phyloP scores from a whole-genome alignment of 2,797 vertebrate species.

The Ceryle rudis region DNA sequence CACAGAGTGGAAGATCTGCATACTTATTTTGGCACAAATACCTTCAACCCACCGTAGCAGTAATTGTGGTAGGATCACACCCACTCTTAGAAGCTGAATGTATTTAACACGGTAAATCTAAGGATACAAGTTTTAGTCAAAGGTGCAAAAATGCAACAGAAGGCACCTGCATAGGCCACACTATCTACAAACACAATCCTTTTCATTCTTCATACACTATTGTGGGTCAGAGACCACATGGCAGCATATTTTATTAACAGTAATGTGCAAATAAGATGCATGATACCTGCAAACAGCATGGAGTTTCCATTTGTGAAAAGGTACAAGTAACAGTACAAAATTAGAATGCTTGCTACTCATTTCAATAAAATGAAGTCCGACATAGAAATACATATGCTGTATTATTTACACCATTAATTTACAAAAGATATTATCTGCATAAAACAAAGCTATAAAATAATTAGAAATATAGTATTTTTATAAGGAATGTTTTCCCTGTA shows the following conservation, averaged over 20 bases:
- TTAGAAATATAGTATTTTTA: slow-evolving; percentile 82
- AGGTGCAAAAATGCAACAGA: not conserved
- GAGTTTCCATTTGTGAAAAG: slow-evolving; percentile 78
- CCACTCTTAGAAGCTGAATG: not conserved
- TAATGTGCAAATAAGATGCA: slow-evolving; percentile 87
- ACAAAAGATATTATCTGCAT: slow-evolving; percentile 90
- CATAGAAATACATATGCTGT: slow-evolving; percentile 84
- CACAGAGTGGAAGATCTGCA: not conserved
- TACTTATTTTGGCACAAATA: not conserved
- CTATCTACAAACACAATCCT: not conserved
- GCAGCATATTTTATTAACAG: slow-evolving; percentile 86
- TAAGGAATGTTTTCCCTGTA: slow-evolving; percentile 78
- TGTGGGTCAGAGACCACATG: slow-evolving; percentile 72
- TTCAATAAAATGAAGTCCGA: slow-evolving; percentile 80
- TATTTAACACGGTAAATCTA: not conserved
- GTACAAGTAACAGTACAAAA: slow-evolving; percentile 74
- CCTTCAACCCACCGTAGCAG: not conserved
- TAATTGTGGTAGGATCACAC: not conserved
- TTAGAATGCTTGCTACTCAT: slow-evolving; percentile 79
- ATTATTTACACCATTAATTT: slow-evolving; percentile 91
- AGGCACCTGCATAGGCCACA: not conserved
- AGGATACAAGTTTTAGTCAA: not conserved
- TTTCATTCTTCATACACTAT: not conserved
- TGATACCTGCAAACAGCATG: slow-evolving; percentile 72
- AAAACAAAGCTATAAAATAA: slow-evolving; percentile 84